These are phyloP conservation scores for Pseudochirops cupreus DNA, from an alignment of 2,797 vertebrate genomes.

Conservation along the genomic window DNA sequence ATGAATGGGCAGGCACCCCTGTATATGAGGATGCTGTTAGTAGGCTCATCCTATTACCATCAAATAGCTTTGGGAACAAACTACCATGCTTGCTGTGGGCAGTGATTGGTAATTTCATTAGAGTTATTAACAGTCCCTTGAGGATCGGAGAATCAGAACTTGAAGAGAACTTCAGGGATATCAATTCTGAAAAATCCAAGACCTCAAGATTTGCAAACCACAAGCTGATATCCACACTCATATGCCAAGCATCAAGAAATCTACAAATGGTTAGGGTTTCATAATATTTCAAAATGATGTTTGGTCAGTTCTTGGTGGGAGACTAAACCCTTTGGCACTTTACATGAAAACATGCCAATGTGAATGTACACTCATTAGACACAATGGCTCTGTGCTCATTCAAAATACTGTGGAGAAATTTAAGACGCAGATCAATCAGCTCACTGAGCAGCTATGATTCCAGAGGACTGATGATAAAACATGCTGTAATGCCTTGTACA, in stretches of 20 bases:
- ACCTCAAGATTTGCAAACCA: not conserved
- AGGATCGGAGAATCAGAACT: not conserved
- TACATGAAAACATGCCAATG: not conserved
- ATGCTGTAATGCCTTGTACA: no score
- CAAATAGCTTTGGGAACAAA: not conserved
- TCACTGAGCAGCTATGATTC: not conserved
- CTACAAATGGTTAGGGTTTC: not conserved
- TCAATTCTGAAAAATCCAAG: not conserved
- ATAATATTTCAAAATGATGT: not conserved
- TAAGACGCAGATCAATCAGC: not conserved
- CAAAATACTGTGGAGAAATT: not conserved
- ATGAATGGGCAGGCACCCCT: not conserved
- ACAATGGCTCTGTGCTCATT: no score
- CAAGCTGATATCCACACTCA: not conserved
- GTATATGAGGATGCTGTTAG: not conserved
- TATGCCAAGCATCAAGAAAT: not conserved
- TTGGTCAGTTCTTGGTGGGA: not conserved
- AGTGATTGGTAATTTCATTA: not conserved
- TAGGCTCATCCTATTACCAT: not conserved
- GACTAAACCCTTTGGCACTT: not conserved
- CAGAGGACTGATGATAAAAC: not conserved
- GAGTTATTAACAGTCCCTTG: not conserved
- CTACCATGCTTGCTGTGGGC: not conserved
- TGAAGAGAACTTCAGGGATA: not conserved
- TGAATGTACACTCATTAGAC: not conserved